Conservation (phyloP, 2,888 invertebrate species). For the Steinernema hermaphroditum region DNA sequence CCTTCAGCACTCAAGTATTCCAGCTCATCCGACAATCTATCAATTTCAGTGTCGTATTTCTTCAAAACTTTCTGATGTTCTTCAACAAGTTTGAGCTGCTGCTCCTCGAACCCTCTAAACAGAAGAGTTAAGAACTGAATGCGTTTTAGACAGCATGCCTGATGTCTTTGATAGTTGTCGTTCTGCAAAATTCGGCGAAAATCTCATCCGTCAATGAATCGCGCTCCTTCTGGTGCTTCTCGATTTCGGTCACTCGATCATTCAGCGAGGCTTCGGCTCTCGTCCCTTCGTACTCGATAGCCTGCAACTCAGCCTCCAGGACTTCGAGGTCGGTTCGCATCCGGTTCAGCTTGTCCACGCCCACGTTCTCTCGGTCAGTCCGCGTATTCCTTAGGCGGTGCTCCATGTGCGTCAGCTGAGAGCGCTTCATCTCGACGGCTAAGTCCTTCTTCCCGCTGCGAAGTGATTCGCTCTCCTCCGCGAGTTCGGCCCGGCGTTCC, state of each 20-base stretch:
- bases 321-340: slow-evolving; percentile 59
- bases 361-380: background rate
- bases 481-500: slow-evolving; percentile 76
- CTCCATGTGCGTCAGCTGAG: slow-evolving; percentile 90
- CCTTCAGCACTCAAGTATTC: slow-evolving; percentile 94
- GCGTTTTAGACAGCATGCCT: slow-evolving; percentile 69
- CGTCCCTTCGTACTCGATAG: background rate
- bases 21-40: slow-evolving; percentile 80
- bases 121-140: too few species aligned
- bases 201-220: slow-evolving; percentile 95
- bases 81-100: slow-evolving; percentile 88
- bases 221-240: slow-evolving; percentile 85
- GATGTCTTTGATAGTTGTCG: slow-evolving; percentile 93
- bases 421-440: slow-evolving; percentile 90
- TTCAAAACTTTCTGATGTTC: slow-evolving; percentile 90
- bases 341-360: slow-evolving; percentile 39
- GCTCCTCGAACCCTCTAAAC: slow-evolving; percentile 85
- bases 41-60: slow-evolving; percentile 94
- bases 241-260: slow-evolving; percentile 73
- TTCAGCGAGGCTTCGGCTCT: slow-evolving; percentile 56
- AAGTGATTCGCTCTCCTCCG: slow-evolving; percentile 66
- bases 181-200: slow-evolving; percentile 87
- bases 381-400: slow-evolving; percentile 71
- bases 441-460: slow-evolving; percentile 96
- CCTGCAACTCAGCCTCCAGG: slow-evolving; percentile 64